Percentiles rank a stretch among this genome's conserved stretches.
Conservation (phyloP, 2,888 invertebrate species). For the Coelinius sp. region DNA sequence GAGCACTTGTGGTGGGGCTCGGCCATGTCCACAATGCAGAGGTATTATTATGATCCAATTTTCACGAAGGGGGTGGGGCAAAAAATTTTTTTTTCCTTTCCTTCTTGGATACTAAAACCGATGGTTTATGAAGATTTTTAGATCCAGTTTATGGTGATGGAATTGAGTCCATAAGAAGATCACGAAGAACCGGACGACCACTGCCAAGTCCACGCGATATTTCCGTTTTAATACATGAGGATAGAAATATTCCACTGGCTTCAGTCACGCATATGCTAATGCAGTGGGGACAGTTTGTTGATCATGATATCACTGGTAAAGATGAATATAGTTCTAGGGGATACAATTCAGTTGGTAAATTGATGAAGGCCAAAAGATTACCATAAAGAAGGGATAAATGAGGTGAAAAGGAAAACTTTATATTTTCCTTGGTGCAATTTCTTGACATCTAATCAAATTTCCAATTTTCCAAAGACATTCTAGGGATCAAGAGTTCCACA, state of each 20-base stretch:
- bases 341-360: background rate
- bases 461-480: background rate
- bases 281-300: conserved; percentile 94
- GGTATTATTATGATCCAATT: conserved; percentile 48
- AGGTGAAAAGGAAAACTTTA: background rate
- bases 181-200: conserved; percentile 73
- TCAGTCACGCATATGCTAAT: conserved; percentile 85
- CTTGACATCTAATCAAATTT: too few species aligned
- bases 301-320: conserved; percentile 84
- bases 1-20: conserved; percentile 85
- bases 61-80: background rate
- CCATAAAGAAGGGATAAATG: background rate
- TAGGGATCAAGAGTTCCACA: too few species aligned
- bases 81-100: background rate
- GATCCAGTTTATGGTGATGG: conserved; percentile 89
- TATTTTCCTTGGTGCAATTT: too few species aligned
- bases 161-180: conserved; percentile 74
- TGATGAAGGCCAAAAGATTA: too few species aligned
- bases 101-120: conserved; percentile 3
- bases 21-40: conserved; percentile 85
- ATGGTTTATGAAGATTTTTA: conserved; percentile 74
- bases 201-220: conserved; percentile 85
- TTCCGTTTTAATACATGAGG: conserved; percentile 79
- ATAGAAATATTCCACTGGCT: conserved; percentile 77
- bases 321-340: conserved; percentile 11